A percentile compares a stretch with the other conserved stretches of the same genome.
These are phyloP conservation scores for Ophonus ardosiacus DNA, from an alignment of 2,888 invertebrate species.

Conservation along the genomic window DNA sequence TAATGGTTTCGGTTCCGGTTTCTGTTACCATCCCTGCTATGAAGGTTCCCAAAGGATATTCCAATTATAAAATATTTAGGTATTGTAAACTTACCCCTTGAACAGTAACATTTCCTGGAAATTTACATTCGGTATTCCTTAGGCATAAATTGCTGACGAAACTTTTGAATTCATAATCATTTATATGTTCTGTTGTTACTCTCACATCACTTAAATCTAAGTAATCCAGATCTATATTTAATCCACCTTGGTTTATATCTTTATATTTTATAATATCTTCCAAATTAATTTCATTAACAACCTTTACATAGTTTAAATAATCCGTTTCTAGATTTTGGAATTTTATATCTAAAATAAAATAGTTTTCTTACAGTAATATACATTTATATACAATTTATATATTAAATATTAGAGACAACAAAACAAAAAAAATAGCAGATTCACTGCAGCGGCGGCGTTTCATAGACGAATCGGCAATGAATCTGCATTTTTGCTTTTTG, in stretches of 20 bases:
- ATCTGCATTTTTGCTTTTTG: no score
- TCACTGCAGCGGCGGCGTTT: no score
- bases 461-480: no score
- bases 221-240: conserved; percentile 39
- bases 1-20: no score
- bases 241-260: conserved; percentile 35
- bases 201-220: conserved; percentile 66
- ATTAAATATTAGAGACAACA: no score
- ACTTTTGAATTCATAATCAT: conserved; percentile 75
- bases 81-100: conserved; percentile 75
- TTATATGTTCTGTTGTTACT: conserved; percentile 74
- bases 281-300: conserved; percentile 31
- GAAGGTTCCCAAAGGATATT: no score
- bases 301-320: conserved; percentile 29
- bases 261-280: conserved; percentile 27
- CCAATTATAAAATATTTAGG: no score
- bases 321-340: conserved; percentile 68
- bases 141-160: conserved; percentile 75
- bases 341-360: conserved; percentile 66
- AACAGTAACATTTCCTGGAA: conserved; percentile 74
- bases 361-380: no score
- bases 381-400: no score
- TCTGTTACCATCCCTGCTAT: no score
- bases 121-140: conserved; percentile 72
- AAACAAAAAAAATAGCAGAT: no score